Conservation (phyloP, 2,113 vertebrate genomes). For the Tenrec ecaudatus region DNA sequence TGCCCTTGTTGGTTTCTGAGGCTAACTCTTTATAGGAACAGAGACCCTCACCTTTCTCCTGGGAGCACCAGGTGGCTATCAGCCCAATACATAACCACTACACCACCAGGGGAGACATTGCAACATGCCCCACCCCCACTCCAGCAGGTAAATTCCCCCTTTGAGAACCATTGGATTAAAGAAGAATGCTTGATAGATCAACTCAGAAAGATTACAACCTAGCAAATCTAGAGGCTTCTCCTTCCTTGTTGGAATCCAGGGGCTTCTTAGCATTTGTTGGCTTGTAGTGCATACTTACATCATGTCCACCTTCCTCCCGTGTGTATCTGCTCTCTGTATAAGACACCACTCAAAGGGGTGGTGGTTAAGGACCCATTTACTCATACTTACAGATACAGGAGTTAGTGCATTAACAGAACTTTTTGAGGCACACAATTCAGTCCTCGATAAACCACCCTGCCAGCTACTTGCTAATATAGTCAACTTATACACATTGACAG, state of each 20-base stretch:
- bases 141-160: too few relatives aligned
- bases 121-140: too few relatives aligned
- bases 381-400: not conserved
- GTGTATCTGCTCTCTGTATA: not conserved
- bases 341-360: not conserved
- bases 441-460: not conserved
- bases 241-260: not conserved
- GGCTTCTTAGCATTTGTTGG: not conserved
- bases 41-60: too few relatives aligned
- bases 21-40: too few relatives aligned
- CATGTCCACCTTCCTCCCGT: not conserved
- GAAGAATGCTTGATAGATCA: too few relatives aligned
- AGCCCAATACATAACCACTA: too few relatives aligned
- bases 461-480: not conserved
- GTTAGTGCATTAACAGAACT: not conserved
- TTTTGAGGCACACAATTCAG: not conserved
- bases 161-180: too few relatives aligned
- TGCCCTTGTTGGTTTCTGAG: not conserved
- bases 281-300: not conserved
- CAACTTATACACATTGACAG: too few relatives aligned
- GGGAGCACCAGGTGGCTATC: too few relatives aligned
- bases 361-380: too few relatives aligned
- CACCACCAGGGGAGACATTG: too few relatives aligned
- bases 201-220: too few relatives aligned
- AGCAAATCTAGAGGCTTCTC: not conserved